Base-by-base conservation (phyloP, 2,797 vertebrate species). In the Spondyliosoma cantharus region DNA sequence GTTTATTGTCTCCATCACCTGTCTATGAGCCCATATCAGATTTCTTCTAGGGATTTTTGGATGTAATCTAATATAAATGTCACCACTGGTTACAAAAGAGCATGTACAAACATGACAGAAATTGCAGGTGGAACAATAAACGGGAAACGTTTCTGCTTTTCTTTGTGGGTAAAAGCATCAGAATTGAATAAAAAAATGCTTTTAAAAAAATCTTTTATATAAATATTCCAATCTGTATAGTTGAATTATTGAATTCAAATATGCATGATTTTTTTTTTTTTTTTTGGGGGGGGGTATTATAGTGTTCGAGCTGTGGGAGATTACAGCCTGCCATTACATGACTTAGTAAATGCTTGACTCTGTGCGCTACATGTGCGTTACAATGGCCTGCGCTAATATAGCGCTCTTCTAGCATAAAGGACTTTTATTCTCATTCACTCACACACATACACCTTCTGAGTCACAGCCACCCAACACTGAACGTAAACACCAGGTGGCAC, bases 401-500 rank as follows among this genome's bases (percentile, higher is more conserved):
- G 15, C 11, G 3, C 27, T 57, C 45, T 43, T 46, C 17, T 25
- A 8, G 17, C 12, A 58, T 50, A 29, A 50, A 1, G 4, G 3
- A 37, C 37, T 57, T 27, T 14, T 4, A 16, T 19, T 49, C 4
- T 29, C 27, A 52, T 11, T 25, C n/a, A n/a, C 58, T 20, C 56
- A 48, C 29, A 45, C 19, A 20, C 29, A 68, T 52, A 46, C 43
- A 19, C 42, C 27, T 24, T 43, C n/a, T 15, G 57, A 24, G 20
- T 16, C 53, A 59, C 43, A 7, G 56, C n/a, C 5, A 12, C 20
- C 19, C 19, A 58, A 48, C n/a, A n/a, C 14, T 29, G 4, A 37
- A 50, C 29, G 43, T 16, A 20, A 45, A 74, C 90, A 90, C 76
- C 80, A 83, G 86, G 66, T 80, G 87, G 89, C 85, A 57, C 46